phyloP scores from a whole-genome alignment of 2,113 vertebrate species.

The Syngnathoides biaculeatus region DNA sequence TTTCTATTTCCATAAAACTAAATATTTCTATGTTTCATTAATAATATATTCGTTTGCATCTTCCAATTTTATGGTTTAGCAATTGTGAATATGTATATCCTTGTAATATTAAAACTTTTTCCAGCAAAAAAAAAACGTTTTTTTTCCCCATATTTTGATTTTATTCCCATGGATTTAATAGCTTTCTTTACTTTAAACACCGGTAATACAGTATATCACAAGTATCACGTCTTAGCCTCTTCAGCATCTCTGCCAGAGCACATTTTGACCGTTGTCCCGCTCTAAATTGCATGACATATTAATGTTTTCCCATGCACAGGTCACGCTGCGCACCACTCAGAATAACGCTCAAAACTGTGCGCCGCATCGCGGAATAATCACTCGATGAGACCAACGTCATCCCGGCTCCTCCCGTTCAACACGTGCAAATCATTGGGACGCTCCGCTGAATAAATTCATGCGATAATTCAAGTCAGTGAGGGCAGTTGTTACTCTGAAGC shows the following conservation, averaged over 20 bases:
- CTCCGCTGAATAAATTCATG: conserved; percentile 52
- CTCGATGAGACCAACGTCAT: too few relatives aligned
- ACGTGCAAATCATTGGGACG: conserved; percentile 44
- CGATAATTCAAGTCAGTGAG: conserved; percentile 50
- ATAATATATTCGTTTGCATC: too few relatives aligned
- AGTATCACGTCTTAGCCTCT: not conserved
- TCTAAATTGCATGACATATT: conserved; percentile 1
- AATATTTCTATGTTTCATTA: too few relatives aligned
- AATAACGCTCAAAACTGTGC: not conserved
- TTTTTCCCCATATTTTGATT: too few relatives aligned
- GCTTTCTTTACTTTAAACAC: not conserved
- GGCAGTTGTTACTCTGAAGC: conserved; percentile 39
- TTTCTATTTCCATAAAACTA: too few relatives aligned
- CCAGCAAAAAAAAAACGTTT: too few relatives aligned
- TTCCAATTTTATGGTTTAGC: too few relatives aligned
- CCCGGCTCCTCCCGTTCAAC: conserved; percentile 14
- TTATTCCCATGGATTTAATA: not conserved
- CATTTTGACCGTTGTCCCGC: not conserved
- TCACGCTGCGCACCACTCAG: not conserved
- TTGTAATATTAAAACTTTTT: too few relatives aligned
- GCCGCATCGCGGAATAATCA: conserved; percentile 17
- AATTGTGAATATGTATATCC: too few relatives aligned
- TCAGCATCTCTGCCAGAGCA: conserved; percentile 2
- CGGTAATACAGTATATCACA: not conserved
- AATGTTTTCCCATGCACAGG: not conserved